These are phyloP conservation scores for Rhagonycha fulva DNA, from an alignment of 2,888 invertebrate species.

Conservation along the genomic window DNA sequence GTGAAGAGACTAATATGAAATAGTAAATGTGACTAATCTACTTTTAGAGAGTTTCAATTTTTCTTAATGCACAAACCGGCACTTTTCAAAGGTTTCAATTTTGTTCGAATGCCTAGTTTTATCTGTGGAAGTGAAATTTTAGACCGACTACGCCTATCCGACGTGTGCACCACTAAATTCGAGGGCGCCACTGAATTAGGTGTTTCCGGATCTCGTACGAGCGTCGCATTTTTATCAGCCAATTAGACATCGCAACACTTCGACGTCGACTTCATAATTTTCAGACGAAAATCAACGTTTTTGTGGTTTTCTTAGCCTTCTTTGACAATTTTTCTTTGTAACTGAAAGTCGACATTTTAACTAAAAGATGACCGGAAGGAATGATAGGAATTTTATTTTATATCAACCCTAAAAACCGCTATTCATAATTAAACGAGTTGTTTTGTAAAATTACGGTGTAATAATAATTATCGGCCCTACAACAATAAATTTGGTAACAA, in stretches of 20 bases:
- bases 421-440: background rate
- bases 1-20: background rate
- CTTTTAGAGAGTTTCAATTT: constrained; percentile 19
- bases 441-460: background rate
- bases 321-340: background rate
- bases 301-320: background rate
- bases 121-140: constrained; percentile 27
- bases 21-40: background rate
- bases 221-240: constrained; percentile 51
- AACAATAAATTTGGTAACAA: no score
- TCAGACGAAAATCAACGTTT: constrained; percentile 3
- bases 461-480: no score
- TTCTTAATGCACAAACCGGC: constrained; percentile 17
- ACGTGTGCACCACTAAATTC: constrained; percentile 25
- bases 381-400: background rate
- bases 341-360: background rate
- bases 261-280: constrained; percentile 39
- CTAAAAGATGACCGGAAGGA: background rate
- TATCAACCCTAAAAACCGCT: background rate
- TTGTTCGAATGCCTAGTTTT: constrained; percentile 25
- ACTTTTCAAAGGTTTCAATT: constrained; percentile 34
- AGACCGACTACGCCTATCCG: constrained; percentile 14
- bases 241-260: constrained; percentile 50
- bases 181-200: constrained; percentile 39
- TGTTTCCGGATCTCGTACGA: constrained; percentile 47